Conservation (phyloP, 2,797 vertebrate genomes). For the Falco novaeseelandiae region DNA sequence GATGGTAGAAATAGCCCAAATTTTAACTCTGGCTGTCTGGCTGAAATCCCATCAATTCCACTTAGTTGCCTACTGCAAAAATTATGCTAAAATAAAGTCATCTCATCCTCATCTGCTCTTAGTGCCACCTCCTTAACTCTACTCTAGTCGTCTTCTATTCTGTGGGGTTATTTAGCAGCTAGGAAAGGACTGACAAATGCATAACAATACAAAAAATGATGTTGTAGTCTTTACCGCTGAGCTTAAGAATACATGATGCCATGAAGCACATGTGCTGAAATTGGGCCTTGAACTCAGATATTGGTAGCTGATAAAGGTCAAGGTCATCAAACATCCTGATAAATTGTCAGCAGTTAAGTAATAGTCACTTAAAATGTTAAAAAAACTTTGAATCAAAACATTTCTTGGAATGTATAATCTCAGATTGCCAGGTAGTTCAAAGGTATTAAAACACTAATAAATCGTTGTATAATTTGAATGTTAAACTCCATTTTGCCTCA, state of each 20-base stretch:
- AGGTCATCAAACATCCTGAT: not conserved
- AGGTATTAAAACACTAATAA: no score
- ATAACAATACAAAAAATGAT: not conserved
- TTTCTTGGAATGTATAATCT: not conserved
- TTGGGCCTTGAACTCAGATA: not conserved
- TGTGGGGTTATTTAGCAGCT: not conserved
- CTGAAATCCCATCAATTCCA: not conserved
- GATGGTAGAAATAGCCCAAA: not conserved
- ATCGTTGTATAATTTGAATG: not conserved
- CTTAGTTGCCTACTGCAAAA: not conserved
- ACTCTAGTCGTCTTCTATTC: not conserved
- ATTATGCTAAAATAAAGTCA: not conserved
- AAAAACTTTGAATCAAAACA: not conserved
- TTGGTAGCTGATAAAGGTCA: not conserved
- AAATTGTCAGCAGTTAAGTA: not conserved
- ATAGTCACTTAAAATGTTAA: not conserved
- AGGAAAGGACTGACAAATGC: not conserved
- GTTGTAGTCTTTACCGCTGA: not conserved
- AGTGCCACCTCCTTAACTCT: not conserved
- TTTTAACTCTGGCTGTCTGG: not conserved
- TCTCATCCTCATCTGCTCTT: not conserved
- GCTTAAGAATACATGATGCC: not conserved
- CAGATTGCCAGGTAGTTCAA: not conserved
- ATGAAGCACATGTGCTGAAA: not conserved
- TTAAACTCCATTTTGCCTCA: not conserved